These are phyloP conservation scores for Megathymus violae DNA, from an alignment of 1,140 invertebrate genomes.

Conservation along the genomic window DNA sequence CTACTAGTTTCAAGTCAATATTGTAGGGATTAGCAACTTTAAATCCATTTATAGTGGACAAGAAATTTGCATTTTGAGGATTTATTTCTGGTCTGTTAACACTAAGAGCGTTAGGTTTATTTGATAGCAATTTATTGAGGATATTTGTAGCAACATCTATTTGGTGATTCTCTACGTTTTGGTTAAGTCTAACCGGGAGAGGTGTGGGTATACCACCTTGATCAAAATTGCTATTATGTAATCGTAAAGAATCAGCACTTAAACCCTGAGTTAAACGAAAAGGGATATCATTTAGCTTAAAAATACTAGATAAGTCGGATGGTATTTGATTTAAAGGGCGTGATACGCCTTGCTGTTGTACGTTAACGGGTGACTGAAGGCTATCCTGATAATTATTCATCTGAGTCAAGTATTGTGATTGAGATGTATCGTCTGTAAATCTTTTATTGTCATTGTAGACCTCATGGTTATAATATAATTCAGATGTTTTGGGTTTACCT, in stretches of 20 bases:
- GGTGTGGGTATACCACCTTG: conserved; percentile 57
- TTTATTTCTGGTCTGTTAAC: conserved; percentile 68
- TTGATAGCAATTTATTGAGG: conserved; percentile 62
- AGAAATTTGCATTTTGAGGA: conserved; percentile 47
- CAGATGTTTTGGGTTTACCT: conserved; percentile 49
- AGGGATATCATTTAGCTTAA: conserved; percentile 74
- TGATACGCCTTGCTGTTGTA: conserved; percentile 51
- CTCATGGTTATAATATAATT: conserved; percentile 46
- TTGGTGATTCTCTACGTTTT: conserved; percentile 77
- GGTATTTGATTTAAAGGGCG: conserved; percentile 50
- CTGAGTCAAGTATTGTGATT: conserved; percentile 50
- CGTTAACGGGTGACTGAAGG: conserved; percentile 49
- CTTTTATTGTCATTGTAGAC: conserved; percentile 46
- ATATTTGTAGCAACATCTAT: conserved; percentile 69
- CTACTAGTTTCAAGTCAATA: conserved; percentile 76
- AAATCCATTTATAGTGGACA: conserved; percentile 78
- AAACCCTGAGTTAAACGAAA: conserved; percentile 62
- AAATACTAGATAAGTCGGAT: conserved; percentile 53
- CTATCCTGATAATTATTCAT: conserved; percentile 54
- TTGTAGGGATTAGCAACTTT: conserved; percentile 80
- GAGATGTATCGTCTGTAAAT: conserved; percentile 40
- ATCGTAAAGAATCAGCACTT: conserved; percentile 48
- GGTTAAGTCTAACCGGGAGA: conserved; percentile 70
- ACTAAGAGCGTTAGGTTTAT: conserved; percentile 58
- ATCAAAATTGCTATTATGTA: conserved; percentile 64